Base-by-base conservation (phyloP, 2,113 vertebrate genomes). In the Phycodurus eques region DNA sequence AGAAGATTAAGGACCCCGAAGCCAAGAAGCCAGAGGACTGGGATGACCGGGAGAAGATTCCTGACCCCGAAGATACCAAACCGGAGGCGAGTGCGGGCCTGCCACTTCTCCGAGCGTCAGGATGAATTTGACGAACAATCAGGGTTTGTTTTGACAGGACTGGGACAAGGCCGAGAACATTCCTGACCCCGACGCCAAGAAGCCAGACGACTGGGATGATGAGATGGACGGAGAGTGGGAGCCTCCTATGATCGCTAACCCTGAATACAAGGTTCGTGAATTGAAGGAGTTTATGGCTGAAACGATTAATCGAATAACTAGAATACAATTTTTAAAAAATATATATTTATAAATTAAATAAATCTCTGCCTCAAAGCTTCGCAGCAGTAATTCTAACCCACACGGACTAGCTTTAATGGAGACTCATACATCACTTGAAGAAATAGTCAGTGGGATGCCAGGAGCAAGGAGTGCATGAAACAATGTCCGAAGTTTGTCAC, bases 201-300 rank as follows among this genome's bases (percentile, higher is more conserved):
- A 94, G 81, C 95, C 94, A 0, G 91, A 94, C 0, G 90, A 95
- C 85, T 94, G 93, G 93, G 92, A 96, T 20, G 93, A 95, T 2
- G 93, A 89, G 62, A 94, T 95, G 92, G 95, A 96, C 54, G 94
- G 94, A 12, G 91, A 94, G 54, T 96, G 93, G 94, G 94, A 95
- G 83, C 91, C 92, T 0, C 91, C 94, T 0, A 89, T 94, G 92
- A 91, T 94, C 72, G 81, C 88, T 20, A 96, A 95, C 77, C 88
- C 90, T 15, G 93, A 95, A 4, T 96, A 94, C 79, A 94, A 94
- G 92, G 93, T 95, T 66, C 57, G 70, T 13, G 35, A n/a, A 57
- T 12, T 6, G 6, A 17, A 19, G 17, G 5, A 19, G 49, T 51
- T 12, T 42, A 5, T 11, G 56, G 5, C 56, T 31, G 12, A 31